These are phyloP conservation scores for Microplitis deprimator DNA, from an alignment of 2,888 invertebrate species.

Conservation along the genomic window DNA sequence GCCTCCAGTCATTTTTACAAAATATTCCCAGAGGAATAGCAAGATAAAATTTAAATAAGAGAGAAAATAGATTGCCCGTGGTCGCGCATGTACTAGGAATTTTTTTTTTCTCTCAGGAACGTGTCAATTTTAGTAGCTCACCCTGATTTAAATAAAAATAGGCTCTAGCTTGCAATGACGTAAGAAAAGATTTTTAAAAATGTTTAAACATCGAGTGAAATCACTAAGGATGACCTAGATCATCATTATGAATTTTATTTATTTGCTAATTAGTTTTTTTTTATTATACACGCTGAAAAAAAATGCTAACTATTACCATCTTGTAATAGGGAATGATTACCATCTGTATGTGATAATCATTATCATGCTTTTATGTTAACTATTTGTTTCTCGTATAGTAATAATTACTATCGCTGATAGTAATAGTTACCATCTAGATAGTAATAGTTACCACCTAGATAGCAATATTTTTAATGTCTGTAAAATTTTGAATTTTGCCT, in stretches of 20 bases:
- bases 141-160: conserved; percentile 44
- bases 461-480: too few species aligned
- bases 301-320: too few species aligned
- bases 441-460: too few species aligned
- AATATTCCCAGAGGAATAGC: conserved; percentile 9
- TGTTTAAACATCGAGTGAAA: background rate
- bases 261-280: background rate
- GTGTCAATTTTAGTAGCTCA: conserved; percentile 44
- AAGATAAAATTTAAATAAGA: conserved; percentile 13
- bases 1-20: conserved; percentile 3
- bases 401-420: too few species aligned
- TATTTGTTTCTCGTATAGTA: too few species aligned
- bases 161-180: conserved; percentile 31
- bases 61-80: background rate
- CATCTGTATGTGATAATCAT: too few species aligned
- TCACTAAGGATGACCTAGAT: background rate
- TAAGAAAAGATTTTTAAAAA: conserved; percentile 4
- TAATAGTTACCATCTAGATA: too few species aligned
- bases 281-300: too few species aligned
- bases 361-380: too few species aligned
- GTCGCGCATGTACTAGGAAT: conserved; percentile 18
- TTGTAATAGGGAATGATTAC: too few species aligned
- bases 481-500: too few species aligned
- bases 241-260: background rate
- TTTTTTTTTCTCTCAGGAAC: conserved; percentile 46